Evolutionary conservation across 2,797 vertebrate genomes (phyloP), one percentile per base, ranked within the genome.

Genomic region (Coccyzus lansbergi): DNA sequence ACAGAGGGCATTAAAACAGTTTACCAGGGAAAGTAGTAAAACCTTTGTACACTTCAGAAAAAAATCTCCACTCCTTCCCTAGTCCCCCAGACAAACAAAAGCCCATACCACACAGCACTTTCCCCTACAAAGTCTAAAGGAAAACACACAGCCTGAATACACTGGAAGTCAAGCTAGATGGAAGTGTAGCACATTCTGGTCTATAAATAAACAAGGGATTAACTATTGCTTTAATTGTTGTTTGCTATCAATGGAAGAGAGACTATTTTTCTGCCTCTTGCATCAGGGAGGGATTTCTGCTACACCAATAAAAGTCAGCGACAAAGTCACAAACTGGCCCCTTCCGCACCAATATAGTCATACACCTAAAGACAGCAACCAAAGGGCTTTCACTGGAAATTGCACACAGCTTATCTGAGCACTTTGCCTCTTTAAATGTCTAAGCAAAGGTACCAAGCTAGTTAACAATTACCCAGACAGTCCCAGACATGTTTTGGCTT

Each of bases 161-260:
- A 91, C 29, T 90, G 83, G 68, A 96, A 93, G 65, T n/a, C 72
- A 69, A 77, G 78, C 38, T 84, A 84, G 63, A 79, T 72, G 51
- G 70, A 77, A 51, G 25, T 15, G 15, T 24, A 88, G 51, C 16
- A 92, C 77, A 65, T 93, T 86, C 52, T 49, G 20, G 15, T 84
- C 77, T 92, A 90, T 82, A 91, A 92, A 92, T 68, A 94, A 80
- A 83, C 34, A 91, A 81, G 25, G 7, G 3, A 92, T 83, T 88
- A 90, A 72, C 15, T 90, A 55, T 36, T 87, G 69, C 87, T 90
- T 38, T 88, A 93, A 87, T 71, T 91, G 71, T 49, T 74, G 74
- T 53, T 92, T 77, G 53, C 53, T 51, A 4, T 83, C 0, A 0
- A 31, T 87, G n/a, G 59, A 80, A 92, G 36, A 69, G 11, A 22